phyloP scores from a whole-genome alignment of 2,888 invertebrate genomes.

The Apamea sordens region DNA sequence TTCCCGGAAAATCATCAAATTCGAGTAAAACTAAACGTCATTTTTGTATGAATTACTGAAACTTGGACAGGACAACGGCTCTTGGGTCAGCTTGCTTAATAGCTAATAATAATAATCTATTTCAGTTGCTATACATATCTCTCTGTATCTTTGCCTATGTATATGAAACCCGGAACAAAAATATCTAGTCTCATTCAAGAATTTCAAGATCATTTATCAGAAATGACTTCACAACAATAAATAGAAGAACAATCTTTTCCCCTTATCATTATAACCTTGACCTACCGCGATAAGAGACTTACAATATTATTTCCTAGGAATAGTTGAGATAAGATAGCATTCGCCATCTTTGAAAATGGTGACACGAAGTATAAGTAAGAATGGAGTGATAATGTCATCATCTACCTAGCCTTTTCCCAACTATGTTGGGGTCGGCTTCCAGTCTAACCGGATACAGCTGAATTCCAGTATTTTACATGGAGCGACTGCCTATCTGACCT shows the following conservation, averaged over 20 bases:
- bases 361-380: background rate
- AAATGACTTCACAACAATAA: constrained; percentile 11
- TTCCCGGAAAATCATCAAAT: background rate
- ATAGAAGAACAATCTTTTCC: constrained; percentile 22
- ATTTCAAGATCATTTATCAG: constrained; percentile 24
- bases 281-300: constrained; percentile 40
- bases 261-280: constrained; percentile 56
- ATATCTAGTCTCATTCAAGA: constrained; percentile 13
- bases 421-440: no score
- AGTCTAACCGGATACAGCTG: no score
- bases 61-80: background rate
- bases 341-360: constrained; percentile 8
- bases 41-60: background rate
- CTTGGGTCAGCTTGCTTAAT: background rate
- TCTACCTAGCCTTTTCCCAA: no score
- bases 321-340: constrained; percentile 21
- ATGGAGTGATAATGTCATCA: background rate
- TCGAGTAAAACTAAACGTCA: background rate
- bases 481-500: no score
- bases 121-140: background rate
- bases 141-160: background rate
- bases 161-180: constrained; percentile 8
- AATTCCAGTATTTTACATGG: no score
- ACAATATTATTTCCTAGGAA: constrained; percentile 41
- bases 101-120: background rate